These are phyloP conservation scores for Cynocephalus volans DNA, from an alignment of 2,113 vertebrate genomes.

Conservation along the genomic window DNA sequence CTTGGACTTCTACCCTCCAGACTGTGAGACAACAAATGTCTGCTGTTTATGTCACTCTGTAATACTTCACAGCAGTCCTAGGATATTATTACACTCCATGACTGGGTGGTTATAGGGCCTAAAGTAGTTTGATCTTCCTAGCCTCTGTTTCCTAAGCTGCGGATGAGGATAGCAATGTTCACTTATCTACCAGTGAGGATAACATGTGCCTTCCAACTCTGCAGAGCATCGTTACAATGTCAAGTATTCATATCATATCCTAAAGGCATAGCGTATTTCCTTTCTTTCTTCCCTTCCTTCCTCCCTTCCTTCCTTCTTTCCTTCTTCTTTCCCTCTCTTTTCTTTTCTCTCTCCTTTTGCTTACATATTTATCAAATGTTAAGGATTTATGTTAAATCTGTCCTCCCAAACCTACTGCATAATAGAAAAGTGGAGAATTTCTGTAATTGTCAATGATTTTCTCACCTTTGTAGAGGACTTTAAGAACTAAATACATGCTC, in stretches of 20 bases:
- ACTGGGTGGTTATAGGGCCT: background rate
- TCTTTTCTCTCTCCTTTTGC: background rate
- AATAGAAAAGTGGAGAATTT: slow-evolving; percentile 32
- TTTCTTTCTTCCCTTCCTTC: background rate
- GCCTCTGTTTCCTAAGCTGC: background rate
- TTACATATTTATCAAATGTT: background rate
- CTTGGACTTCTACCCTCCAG: background rate
- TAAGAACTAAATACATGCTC: background rate
- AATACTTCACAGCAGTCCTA: background rate
- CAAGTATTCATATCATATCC: background rate
- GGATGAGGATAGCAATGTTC: background rate
- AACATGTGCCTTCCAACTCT: background rate
- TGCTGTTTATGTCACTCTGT: background rate
- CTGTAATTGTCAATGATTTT: background rate
- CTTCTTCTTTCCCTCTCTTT: background rate
- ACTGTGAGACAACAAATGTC: background rate
- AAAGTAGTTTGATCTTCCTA: slow-evolving; percentile 1
- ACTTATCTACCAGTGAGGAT: background rate
- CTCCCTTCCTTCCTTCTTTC: background rate
- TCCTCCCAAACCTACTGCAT: background rate
- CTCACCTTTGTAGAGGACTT: background rate
- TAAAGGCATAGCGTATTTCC: background rate
- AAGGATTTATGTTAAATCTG: slow-evolving; percentile 12
- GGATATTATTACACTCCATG: background rate
- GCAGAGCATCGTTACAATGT: background rate